These are phyloP conservation scores for Saguinus midas DNA, from an alignment of 2,113 vertebrate species.

Conservation along the genomic window DNA sequence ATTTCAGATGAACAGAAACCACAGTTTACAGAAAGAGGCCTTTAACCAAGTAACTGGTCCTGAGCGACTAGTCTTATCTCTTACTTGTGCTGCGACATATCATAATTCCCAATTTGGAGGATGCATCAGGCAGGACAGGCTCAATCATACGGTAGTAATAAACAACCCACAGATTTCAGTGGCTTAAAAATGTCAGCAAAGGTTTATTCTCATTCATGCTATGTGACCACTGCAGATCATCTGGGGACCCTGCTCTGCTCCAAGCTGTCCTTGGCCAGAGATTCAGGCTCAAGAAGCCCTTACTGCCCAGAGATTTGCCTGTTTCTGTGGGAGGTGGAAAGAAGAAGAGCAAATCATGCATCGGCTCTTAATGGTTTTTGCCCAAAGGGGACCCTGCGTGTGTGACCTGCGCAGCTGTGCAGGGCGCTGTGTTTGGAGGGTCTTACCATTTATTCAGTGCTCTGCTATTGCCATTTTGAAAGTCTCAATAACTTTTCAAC, in stretches of 20 bases:
- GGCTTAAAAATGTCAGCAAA: conserved; percentile 3
- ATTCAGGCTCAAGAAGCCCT: not conserved
- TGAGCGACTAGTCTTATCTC: not conserved
- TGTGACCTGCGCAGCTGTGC: no score
- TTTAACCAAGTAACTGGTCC: conserved; percentile 13
- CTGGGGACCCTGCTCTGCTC: not conserved
- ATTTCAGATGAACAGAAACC: conserved; percentile 64
- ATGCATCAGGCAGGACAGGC: not conserved
- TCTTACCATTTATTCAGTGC: no score
- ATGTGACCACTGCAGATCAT: not conserved
- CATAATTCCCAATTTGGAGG: conserved; percentile 19
- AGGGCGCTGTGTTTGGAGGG: no score
- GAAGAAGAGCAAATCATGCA: not conserved
- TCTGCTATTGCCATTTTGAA: no score
- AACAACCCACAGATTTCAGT: conserved; percentile 8
- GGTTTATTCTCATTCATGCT: not conserved
- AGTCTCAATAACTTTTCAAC: no score
- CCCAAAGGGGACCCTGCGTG: not conserved
- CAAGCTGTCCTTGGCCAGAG: not conserved
- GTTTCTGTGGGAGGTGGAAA: not conserved
- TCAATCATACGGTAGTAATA: not conserved
- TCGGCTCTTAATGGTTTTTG: not conserved
- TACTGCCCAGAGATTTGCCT: not conserved
- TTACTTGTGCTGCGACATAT: not conserved
- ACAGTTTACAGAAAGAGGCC: conserved; percentile 23